Evolutionary conservation across 2,888 invertebrate species (phyloP).

Genomic region (Drosophila vallismaia): DNA sequence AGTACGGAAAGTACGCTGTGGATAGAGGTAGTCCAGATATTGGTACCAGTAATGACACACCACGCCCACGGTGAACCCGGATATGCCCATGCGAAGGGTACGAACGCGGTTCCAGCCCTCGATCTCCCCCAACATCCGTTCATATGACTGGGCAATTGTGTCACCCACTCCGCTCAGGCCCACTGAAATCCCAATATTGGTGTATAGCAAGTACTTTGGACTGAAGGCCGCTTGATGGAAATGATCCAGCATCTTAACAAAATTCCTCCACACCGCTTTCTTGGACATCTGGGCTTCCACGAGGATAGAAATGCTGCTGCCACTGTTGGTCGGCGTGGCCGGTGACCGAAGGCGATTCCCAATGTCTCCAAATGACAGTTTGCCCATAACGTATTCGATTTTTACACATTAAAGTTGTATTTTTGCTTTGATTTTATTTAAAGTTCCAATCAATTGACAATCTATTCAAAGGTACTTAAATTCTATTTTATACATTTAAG

Average conservation of each 20-base stretch:
- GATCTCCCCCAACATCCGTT: conserved; percentile 86
- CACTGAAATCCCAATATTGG: conserved; percentile 91
- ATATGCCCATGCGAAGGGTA: conserved; percentile 89
- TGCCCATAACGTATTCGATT: background rate
- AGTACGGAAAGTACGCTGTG: conserved; percentile 87
- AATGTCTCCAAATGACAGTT: conserved; percentile 1
- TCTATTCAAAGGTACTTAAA: too few species aligned
- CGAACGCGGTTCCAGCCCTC: conserved; percentile 86
- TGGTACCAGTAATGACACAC: conserved; percentile 94
- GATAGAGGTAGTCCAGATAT: conserved; percentile 88
- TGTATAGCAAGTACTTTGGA: conserved; percentile 88
- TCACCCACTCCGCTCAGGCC: conserved; percentile 91
- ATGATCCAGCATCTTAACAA: conserved; percentile 21
- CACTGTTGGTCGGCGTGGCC: background rate
- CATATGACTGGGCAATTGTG: conserved; percentile 90
- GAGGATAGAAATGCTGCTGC: background rate
- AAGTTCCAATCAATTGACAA: too few species aligned
- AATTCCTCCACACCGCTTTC: conserved; percentile 15
- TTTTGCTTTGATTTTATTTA: background rate
- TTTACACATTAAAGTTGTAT: background rate
- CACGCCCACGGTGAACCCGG: conserved; percentile 91
- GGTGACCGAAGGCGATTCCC: background rate
- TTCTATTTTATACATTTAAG: background rate
- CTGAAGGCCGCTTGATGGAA: conserved; percentile 84
- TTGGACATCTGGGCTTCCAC: conserved; percentile 16